Evolutionary conservation across 2,113 vertebrate genomes (phyloP), one percentile per base, ranked within the genome.

Genomic region (Lophura nycthemera): DNA sequence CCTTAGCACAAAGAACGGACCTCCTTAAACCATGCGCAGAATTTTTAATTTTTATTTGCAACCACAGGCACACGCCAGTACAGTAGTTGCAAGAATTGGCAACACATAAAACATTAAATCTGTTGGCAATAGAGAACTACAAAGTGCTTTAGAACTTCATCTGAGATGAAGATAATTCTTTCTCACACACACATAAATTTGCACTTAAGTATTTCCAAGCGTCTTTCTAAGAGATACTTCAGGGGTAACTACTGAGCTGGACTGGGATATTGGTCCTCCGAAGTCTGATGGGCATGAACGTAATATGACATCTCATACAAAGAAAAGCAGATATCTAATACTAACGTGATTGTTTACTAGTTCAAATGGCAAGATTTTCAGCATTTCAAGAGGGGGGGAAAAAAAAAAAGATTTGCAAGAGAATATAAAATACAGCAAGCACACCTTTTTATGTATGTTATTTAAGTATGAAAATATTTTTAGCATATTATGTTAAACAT

Each of bases 51-150:
- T 93, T 96, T 97, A 97, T 96, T 97, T 96, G 97, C 97, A 97
- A 91, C 97, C 83, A 77, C 91, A 96, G 95, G 95, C 95, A 97
- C 91, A 91, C 78, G 89, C 95, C 86, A 57, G 86, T 97, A 73
- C 95, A 56, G 95, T 84, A 95, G 96, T 73, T 97, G 97, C 97
- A 98, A 96, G 94, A 96, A 95, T 98, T 98, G 98, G 98, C 98
- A 98, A 98, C 96, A 97, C 96, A 98, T 95, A 98, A 98, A 98
- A 98, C 96, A 96, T 96, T 96, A 97, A 97, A 96, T 97, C 96
- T 97, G 97, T 99, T 99, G 98, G 98, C 98, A 99, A 99, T 98
- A 96, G 98, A 98, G 98, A 98, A 98, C 98, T 98, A 98, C 98
- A 99, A 99, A 99, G 99, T 99, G 99, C 99, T 99, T 98, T 97